phyloP scores from a whole-genome alignment of 2,797 vertebrate genomes.

The Acropternis orthonyx region DNA sequence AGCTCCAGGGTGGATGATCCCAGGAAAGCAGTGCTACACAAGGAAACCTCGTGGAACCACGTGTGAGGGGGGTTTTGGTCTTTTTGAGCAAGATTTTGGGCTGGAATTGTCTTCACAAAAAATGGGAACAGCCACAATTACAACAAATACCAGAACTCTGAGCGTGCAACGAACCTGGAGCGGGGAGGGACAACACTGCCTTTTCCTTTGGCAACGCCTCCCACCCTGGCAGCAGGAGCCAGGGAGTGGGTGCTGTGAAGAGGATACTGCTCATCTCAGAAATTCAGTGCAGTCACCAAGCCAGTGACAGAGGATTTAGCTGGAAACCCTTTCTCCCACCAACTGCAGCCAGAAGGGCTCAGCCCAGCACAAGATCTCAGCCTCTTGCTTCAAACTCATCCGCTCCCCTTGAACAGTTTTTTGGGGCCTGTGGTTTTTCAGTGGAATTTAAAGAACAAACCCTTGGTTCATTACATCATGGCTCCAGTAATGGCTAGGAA shows the following conservation, averaged over 20 bases:
- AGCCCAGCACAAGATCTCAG: background rate
- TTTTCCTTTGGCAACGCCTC: background rate
- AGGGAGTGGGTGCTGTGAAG: background rate
- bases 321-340: background rate
- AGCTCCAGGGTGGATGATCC: background rate
- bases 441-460: constrained; percentile 46
- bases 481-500: constrained; percentile 50
- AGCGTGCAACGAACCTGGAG: accelerated
- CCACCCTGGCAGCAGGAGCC: background rate
- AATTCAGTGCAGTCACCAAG: background rate
- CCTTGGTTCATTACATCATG: constrained; percentile 53
- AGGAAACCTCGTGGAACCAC: background rate
- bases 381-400: background rate
- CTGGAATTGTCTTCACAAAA: background rate
- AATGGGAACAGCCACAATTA: background rate
- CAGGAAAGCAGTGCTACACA: background rate
- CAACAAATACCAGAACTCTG: background rate
- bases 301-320: background rate
- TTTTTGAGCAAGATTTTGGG: background rate
- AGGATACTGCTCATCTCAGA: background rate
- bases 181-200: background rate
- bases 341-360: background rate
- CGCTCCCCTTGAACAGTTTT: background rate
- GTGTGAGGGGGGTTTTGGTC: background rate
- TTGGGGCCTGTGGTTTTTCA: constrained; percentile 49